phyloP scores from a whole-genome alignment of 23 tunicate genomes.

The Trididemnum miniatum region DNA sequence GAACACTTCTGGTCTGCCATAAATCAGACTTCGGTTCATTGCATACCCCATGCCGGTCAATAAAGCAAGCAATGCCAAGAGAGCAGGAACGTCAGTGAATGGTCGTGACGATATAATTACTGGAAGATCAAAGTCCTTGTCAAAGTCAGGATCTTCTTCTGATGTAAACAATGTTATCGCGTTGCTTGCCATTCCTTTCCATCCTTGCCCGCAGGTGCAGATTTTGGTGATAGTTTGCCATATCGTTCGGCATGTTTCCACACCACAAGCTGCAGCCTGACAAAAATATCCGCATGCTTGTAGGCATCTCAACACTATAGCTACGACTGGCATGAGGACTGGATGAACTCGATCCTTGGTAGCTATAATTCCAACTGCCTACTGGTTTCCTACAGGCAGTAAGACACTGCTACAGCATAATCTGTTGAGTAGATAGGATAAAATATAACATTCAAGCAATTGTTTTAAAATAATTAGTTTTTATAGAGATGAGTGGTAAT shows the following conservation, averaged over 20 bases:
- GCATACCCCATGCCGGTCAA: slow-evolving; percentile 70
- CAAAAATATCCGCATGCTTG: slow-evolving; percentile 69
- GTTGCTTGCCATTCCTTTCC: slow-evolving; percentile 62
- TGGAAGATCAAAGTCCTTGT: slow-evolving; percentile 70
- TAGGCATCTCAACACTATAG: slow-evolving; percentile 36
- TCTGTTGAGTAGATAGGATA: too few species aligned
- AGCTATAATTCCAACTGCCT: too few species aligned
- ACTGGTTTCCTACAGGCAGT: too few species aligned
- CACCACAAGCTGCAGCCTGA: slow-evolving; percentile 56
- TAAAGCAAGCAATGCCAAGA: slow-evolving; percentile 40
- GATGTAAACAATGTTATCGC: slow-evolving; percentile 36
- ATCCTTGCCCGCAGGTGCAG: slow-evolving; percentile 88
- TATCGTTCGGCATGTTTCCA: slow-evolving; percentile 34
- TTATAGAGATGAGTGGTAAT: too few species aligned
- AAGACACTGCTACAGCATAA: too few species aligned
- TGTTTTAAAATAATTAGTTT: too few species aligned
- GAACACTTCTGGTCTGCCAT: slow-evolving; percentile 62
- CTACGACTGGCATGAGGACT: too few species aligned
- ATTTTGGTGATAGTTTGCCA: slow-evolving; percentile 53
- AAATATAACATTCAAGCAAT: too few species aligned
- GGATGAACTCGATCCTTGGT: too few species aligned
- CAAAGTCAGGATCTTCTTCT: slow-evolving; percentile 91
- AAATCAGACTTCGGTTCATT: slow-evolving; percentile 61
- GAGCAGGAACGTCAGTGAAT: slow-evolving; percentile 62
- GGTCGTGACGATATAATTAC: slow-evolving; percentile 22